phyloP scores from a whole-genome alignment of 2,888 invertebrate genomes.

The Phaedon cochleariae region DNA sequence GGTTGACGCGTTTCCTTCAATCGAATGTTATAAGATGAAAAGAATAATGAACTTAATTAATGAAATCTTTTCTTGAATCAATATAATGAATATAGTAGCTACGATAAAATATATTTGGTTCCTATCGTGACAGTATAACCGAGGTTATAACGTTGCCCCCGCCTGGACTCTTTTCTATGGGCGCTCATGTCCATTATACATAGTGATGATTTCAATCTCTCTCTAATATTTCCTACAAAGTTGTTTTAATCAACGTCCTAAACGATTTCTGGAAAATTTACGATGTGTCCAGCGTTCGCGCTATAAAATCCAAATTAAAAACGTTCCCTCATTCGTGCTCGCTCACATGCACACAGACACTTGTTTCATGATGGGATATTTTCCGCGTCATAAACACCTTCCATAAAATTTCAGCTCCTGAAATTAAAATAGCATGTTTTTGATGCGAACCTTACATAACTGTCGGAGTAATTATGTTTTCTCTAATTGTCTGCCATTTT shows the following conservation, averaged over 20 bases:
- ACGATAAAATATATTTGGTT: no score
- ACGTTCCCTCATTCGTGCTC: slow-evolving; percentile 15
- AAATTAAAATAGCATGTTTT: slow-evolving; percentile 42
- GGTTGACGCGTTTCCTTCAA: no score
- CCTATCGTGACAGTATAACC: not conserved
- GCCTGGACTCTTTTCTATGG: no score
- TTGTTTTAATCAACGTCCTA: slow-evolving; percentile 20
- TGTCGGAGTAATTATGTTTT: slow-evolving; percentile 28
- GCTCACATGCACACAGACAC: slow-evolving; percentile 24
- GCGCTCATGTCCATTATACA: not conserved
- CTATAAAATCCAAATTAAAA: slow-evolving; percentile 36
- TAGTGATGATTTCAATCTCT: not conserved
- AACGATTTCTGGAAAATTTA: slow-evolving; percentile 29
- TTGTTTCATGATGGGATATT: slow-evolving; percentile 34
- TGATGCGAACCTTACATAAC: slow-evolving; percentile 35
- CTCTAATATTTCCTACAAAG: slow-evolving; percentile 16
- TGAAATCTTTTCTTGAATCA: no score
- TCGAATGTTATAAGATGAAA: no score
- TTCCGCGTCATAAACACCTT: slow-evolving; percentile 42
- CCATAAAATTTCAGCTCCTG: slow-evolving; percentile 30
- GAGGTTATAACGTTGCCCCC: no score
- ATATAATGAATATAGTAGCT: no score
- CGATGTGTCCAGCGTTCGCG: slow-evolving; percentile 23
- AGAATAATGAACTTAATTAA: no score
- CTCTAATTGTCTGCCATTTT: slow-evolving; percentile 2